A percentile compares a stretch with the other conserved stretches of the same genome.
phyloP scores from a whole-genome alignment of 2,797 vertebrate genomes.

The Tauraco hartlaubi region DNA sequence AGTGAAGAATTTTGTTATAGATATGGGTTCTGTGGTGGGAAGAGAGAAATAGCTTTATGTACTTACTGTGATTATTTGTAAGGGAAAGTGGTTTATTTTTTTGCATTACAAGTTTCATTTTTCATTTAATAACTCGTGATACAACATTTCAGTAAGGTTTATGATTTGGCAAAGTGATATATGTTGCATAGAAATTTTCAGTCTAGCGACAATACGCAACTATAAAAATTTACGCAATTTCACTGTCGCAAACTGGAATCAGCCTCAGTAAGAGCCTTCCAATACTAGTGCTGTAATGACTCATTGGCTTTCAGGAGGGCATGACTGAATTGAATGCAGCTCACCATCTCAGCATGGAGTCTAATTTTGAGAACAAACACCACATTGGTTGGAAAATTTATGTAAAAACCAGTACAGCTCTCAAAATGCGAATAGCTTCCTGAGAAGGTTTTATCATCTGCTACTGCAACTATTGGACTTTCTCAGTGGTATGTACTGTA shows the following conservation, averaged over 20 bases:
- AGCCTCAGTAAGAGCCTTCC: too few species aligned
- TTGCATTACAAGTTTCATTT: background rate
- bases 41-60: background rate
- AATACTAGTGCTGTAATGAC: background rate
- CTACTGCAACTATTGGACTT: background rate
- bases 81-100: background rate
- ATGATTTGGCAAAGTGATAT: background rate
- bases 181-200: background rate
- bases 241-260: background rate
- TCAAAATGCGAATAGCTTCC: background rate
- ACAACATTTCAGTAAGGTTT: background rate
- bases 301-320: slow-evolving; percentile 3
- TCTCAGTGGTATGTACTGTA: background rate
- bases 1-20: background rate
- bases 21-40: background rate
- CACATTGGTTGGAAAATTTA: background rate
- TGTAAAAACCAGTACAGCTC: background rate
- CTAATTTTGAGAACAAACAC: slow-evolving; percentile 13
- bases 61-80: background rate
- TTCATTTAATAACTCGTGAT: background rate
- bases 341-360: background rate
- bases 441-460: background rate
- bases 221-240: background rate
- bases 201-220: background rate
- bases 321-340: background rate